Evolutionary conservation across 2,113 vertebrate genomes (phyloP).

Genomic region (Syngnathoides biaculeatus): DNA sequence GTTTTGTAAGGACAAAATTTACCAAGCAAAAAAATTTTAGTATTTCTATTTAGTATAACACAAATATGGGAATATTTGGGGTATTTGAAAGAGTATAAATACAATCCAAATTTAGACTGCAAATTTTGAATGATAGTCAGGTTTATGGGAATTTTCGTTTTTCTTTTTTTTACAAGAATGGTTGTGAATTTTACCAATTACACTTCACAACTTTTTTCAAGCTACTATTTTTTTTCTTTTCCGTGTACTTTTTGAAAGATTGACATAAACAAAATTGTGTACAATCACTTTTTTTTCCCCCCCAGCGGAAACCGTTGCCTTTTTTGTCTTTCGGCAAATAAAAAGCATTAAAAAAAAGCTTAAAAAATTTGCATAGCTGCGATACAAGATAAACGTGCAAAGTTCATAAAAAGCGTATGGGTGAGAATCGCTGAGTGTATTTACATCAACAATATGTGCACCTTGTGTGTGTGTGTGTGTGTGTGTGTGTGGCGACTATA

Average conservation of each 20-base stretch:
- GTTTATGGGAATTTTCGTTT: no score
- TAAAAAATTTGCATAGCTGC: slow-evolving; percentile 68
- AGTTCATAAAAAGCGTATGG: slow-evolving; percentile 22
- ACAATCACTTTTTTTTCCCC: background rate
- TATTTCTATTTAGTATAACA: no score
- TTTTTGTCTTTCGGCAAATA: slow-evolving; percentile 13
- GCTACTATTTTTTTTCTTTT: background rate
- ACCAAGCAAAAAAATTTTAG: no score
- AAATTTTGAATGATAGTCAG: background rate
- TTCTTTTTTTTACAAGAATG: background rate
- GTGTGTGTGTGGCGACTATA: background rate
- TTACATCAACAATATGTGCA: slow-evolving; percentile 40
- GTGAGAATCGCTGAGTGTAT: slow-evolving; percentile 32
- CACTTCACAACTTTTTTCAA: background rate
- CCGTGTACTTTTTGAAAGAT: background rate
- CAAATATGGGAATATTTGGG: no score
- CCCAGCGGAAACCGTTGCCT: slow-evolving; percentile 4
- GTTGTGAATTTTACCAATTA: background rate
- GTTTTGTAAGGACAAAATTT: background rate
- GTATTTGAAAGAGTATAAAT: background rate
- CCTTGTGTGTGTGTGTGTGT: slow-evolving; percentile 4
- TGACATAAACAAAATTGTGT: background rate
- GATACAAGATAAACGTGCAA: slow-evolving; percentile 46
- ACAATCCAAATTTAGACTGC: no score
- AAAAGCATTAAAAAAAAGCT: slow-evolving; percentile 28